A percentile compares a stretch with the other conserved stretches of the same genome.
phyloP scores from a whole-genome alignment of 2,888 invertebrate species.

The Drosophila cognata region DNA sequence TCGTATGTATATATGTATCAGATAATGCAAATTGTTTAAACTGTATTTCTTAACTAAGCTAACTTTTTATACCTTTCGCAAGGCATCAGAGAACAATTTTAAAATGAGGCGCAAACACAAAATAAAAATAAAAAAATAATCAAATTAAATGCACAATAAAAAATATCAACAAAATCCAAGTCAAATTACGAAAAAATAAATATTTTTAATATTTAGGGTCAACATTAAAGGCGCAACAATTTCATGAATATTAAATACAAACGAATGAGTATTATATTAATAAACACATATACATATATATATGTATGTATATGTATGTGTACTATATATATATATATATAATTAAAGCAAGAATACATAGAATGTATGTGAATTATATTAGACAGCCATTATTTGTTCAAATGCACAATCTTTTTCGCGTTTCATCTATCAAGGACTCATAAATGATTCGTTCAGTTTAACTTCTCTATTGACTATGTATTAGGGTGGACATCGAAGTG shows the following conservation, averaged over 20 bases:
- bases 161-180: conserved; percentile 60
- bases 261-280: conserved; percentile 46
- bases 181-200: conserved; percentile 62
- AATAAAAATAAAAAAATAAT: conserved; percentile 12
- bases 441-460: not conserved
- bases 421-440: conserved; percentile 5
- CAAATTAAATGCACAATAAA: conserved; percentile 51
- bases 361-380: conserved; percentile 45
- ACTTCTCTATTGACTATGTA: conserved; percentile 15
- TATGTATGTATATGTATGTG: conserved; percentile 33
- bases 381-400: conserved; percentile 16
- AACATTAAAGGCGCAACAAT: conserved; percentile 23
- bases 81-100: conserved; percentile 60
- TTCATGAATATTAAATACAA: conserved; percentile 33
- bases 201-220: conserved; percentile 70
- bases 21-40: conserved; percentile 42
- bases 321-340: conserved; percentile 35
- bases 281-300: conserved; percentile 32
- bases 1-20: conserved; percentile 21
- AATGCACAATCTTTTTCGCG: conserved; percentile 31
- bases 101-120: conserved; percentile 28
- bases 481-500: conserved; percentile 64
- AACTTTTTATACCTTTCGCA: conserved; percentile 75
- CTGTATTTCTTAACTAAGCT: conserved; percentile 69
- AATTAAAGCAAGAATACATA: conserved; percentile 40